Evolutionary conservation across 2,888 invertebrate genomes (phyloP), one percentile per base, ranked within the genome.

Genomic region (Phasia obesa): DNA sequence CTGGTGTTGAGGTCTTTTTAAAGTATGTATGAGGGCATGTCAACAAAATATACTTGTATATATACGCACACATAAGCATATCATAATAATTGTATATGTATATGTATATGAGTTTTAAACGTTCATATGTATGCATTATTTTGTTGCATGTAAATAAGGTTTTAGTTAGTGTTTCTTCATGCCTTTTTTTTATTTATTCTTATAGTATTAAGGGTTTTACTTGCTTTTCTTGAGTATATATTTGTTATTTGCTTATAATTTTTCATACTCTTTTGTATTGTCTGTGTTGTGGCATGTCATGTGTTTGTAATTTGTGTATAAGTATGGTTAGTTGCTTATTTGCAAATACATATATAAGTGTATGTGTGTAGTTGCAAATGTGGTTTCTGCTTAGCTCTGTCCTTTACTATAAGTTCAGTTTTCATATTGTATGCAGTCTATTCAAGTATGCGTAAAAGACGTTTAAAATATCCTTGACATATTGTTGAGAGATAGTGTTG

Each of bases 401-500:
- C 27, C 27, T 2, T 64, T 53, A 53, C 44, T 64, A 74, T 19
- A 51, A 27, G 38, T 42, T 51, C 65, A 27, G 38, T 42, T 51
- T 73, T 25, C 49, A 38, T 55, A 11, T 64, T 64, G 53, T 62
- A 19, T 65, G 17, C 17, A 15, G 62, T 38, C 51, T 42, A 9
- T 38, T 62, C 60, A 53, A 44, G 71, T 71, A 35, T 74, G 38
- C 69, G 44, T 69, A 59, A 55, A 75, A 70, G 69, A 82, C 64
- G 57, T 82, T 69, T 70, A 71, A 79, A 79, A 75, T 67, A 83
- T 79, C 79, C 82, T 83, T 83, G 82, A 83, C 82, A 79, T 83
- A 79, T 75, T 79, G 78, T 71, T 67, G 70, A 65, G 71, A 75
- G 75, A 71, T 75, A 83, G 75, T 75, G 78, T 79, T 75, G 79